Evolutionary conservation across 2,113 vertebrate species (phyloP), one percentile per base, ranked within the genome.

Genomic region (Podilymbus podiceps): DNA sequence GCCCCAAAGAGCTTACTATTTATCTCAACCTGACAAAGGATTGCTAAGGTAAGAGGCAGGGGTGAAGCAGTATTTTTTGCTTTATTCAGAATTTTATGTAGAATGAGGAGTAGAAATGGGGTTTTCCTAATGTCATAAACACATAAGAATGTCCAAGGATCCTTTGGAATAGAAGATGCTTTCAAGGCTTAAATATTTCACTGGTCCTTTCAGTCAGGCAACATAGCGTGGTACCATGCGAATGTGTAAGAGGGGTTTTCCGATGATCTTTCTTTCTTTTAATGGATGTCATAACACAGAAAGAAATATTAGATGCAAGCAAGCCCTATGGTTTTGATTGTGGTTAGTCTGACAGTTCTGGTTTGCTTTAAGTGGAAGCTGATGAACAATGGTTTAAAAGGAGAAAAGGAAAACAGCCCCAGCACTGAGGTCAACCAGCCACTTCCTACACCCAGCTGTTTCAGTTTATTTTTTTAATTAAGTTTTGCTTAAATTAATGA

Each of bases 381-480:
- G 94, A 95, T 80, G 91, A 95, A 92, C 96, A 95, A 94, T 94
- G n/a, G 89, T 96, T 97, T 97, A 60, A 96, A 89, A 77, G 73
- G 69, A 96, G 93, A 91, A 90, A 94, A 95, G 87, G 91, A 90
- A 94, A 97, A 90, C 21, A 2, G 79, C 66, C 93, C 72, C 79
- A 89, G 80, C 60, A n/a, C 85, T 80, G 89, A 97, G 94, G 95
- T 97, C 95, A 97, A 85, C 46, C 60, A 89, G 53, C 73, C 79
- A 95, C 93, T 97, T 97, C 96, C 93, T 95, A 96, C 87, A 93
- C 79, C 92, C 97, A 96, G 94, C 95, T 97, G 97, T 44, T 97
- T 95, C 93, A 44, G 88, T 96, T 97, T 97, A 93, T 91, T 94
- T 96, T 97, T 97, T 95, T 91, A 96, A 97, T 97, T 96, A 92